Base-by-base conservation (phyloP, 2,113 vertebrate species). In the Saimiri boliviensis region DNA sequence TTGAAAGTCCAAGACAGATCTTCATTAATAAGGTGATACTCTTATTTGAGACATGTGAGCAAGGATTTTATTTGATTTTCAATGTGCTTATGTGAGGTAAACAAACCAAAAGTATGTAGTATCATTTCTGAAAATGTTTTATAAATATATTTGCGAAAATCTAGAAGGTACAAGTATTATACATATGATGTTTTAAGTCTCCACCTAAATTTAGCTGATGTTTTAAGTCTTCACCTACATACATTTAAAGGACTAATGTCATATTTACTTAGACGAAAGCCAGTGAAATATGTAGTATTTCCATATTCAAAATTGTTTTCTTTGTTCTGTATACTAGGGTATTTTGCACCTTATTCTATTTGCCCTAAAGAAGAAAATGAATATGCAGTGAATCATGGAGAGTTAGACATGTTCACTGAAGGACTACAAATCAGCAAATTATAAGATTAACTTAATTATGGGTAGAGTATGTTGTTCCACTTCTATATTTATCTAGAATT, bases 311-410 rank as follows among this genome's bases (percentile, higher is more conserved):
- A 84, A 37, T n/a, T 90, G 37, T 74, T 94, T 93, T 81, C 11
- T 14, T 63, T 77, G 70, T 77, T 89, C 35, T 81, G 1, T 27
- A 58, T 81, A 52, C 60, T 93, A 58, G 35, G 70, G 45, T 58
- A 52, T 60, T 40, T 92, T 91, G 23, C 27, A 86, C 91, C 94
- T 96, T 83, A 70, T 80, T 87, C 87, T 92, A 93, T 97, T 93
- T 97, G 94, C 93, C 97, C 95, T 96, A 95, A 94, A 97, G 92
- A 98, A 89, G 79, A 93, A 96, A 86, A 95, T 97, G 94, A 97
- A 93, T 96, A 95, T 66, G 21, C 30, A 74, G 60, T 97, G 96
- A 98, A 97, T 97, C 94, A 97, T 8, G 37, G 91, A 80, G 47
- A 96, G 81, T 83, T 92, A 85, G 88, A 79, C 89, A 77, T 40